phyloP scores from a whole-genome alignment of 64 coral and sea anemone genomes.

The Hydrozoanthus tunicans region DNA sequence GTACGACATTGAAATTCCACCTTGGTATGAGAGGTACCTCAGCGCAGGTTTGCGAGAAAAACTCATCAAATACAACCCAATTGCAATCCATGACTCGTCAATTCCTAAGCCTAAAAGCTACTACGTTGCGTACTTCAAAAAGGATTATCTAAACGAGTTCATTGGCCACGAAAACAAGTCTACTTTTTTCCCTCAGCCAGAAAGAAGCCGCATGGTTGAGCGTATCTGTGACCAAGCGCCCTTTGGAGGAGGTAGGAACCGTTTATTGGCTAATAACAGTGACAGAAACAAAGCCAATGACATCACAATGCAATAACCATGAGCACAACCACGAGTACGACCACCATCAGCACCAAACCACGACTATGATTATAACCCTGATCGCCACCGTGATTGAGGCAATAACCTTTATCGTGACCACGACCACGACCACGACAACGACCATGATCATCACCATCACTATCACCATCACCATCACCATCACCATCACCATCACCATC shows the following conservation, averaged over 20 bases:
- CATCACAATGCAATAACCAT: too few species aligned
- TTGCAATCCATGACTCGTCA: slow-evolving; percentile 16
- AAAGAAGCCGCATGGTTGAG: slow-evolving; percentile 3
- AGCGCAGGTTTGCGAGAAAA: background rate
- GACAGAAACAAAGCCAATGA: too few species aligned
- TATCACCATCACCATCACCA: too few species aligned
- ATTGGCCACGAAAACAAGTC: background rate
- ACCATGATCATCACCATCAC: too few species aligned
- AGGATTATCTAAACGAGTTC: background rate
- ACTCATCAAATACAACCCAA: slow-evolving; percentile 7
- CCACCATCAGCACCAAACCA: too few species aligned
- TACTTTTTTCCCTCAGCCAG: background rate
- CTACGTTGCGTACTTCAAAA: slow-evolving; percentile 20
- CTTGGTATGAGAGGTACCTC: slow-evolving; percentile 3
- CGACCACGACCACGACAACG: too few species aligned
- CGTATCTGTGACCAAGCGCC: background rate
- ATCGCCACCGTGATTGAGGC: too few species aligned
- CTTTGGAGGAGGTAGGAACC: background rate
- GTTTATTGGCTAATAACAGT: too few species aligned
- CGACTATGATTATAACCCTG: too few species aligned
- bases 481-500: too few species aligned
- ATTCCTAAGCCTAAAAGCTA: background rate
- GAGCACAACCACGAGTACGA: too few species aligned
- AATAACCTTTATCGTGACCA: too few species aligned
- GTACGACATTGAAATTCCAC: background rate